Evolutionary conservation across 1,140 invertebrate species (phyloP), one percentile per base, ranked within the genome.

Genomic region (Adelges cooleyi): DNA sequence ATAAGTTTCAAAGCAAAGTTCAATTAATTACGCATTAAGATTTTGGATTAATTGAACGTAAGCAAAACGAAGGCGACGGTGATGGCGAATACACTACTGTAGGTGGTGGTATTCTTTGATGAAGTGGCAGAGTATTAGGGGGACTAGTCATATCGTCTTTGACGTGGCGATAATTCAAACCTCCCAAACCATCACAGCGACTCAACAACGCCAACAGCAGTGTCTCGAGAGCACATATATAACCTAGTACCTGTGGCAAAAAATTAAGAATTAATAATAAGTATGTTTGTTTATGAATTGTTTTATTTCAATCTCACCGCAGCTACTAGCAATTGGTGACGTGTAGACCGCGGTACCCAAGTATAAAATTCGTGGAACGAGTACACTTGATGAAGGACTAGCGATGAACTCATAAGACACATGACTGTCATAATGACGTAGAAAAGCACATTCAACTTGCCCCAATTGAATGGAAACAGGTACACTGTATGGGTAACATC

Each of bases 391-490:
- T 83, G 81, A 69, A 84, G 77, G 67, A 84, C 77, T 65, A 84
- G 73, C 44, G 82, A 82, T 69, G 83, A 83, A 70, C 80, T 80
- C 71, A 81, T 75, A 68, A 83, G 76, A 74, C 81, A 83, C 73
- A 82, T 75, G 70, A 82, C 77, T 75, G 81, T 81, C 76, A 83
- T 77, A 74, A 79, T 78, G 73, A 82, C 76, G 73, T 82, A 83
- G 68, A 82, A 79, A 71, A 80, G 79, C 69, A 80, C 80, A 73
- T 83, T 83, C 80, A 89, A 73, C 80, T 82, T 85, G 67, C 82
- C 79, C 86, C 87, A 90, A 75, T 89, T 87, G 72, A 90, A 83
- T 69, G 87, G 87, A 77, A 90, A 86, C 76, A 89, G 80, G 72
- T 85, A 83, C 66, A 84, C 80, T 70, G 89, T 82, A 72, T 89